phyloP scores from a whole-genome alignment of 2,888 invertebrate species.

The Rhopalosiphum nymphaeae region DNA sequence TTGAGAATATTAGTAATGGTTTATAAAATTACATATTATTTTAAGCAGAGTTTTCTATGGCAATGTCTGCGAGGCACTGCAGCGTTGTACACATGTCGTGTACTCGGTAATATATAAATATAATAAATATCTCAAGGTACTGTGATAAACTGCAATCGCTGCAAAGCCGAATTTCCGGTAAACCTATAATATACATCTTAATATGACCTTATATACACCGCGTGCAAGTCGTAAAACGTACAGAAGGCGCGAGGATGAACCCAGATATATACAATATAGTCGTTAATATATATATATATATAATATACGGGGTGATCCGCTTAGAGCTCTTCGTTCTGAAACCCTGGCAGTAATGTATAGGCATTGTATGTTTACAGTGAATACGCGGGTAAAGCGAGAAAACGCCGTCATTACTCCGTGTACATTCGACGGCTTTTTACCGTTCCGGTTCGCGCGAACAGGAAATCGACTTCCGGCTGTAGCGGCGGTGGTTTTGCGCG shows the following conservation, averaged over 20 bases:
- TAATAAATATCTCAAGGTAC: not conserved
- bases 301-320: not conserved
- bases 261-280: not conserved
- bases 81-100: not conserved
- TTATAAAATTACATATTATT: not conserved
- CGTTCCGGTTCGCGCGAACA: slow-evolving; percentile 35
- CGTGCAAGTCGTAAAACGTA: not conserved
- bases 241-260: not conserved
- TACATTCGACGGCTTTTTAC: slow-evolving; percentile 13
- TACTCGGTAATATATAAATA: not conserved
- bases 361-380: not conserved
- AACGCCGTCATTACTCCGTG: not conserved
- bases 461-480: slow-evolving; percentile 52
- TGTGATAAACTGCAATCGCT: not conserved
- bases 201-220: not conserved
- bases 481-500: not conserved
- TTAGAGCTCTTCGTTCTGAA: not conserved
- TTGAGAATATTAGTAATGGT: not conserved
- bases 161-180: slow-evolving; percentile 26
- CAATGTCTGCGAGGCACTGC: not conserved
- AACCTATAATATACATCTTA: too few species aligned
- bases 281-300: not conserved
- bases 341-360: not conserved
- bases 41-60: not conserved
- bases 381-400: not conserved